Base-by-base conservation (phyloP, 2,797 vertebrate species). In the Sebastes iracundus region DNA sequence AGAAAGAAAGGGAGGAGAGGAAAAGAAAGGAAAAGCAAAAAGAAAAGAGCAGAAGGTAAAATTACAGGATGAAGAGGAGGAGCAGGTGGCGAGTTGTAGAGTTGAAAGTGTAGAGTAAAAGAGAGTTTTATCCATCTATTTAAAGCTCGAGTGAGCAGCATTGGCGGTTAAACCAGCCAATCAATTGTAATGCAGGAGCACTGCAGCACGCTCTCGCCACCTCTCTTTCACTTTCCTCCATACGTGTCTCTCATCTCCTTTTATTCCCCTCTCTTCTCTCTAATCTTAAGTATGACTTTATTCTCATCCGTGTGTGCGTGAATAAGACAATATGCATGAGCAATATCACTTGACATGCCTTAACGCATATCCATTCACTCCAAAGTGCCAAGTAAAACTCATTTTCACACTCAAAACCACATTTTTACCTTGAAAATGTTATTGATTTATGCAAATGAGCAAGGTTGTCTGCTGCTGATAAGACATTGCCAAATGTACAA, bases 41-140 rank as follows among this genome's bases (percentile, higher is more conserved):
- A 55, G 46, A 20, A 22, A 68, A 22, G 64, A 12, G 27, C 16
- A 53, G 22, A 66, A 23, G 52, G 73, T 67, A 72, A 68, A 63
- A 76, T 32, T 55, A 79, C 38, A 75, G 42, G 55, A 74, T 72
- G 68, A 72, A 65, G 66, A 80, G 22, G 56, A 46, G 7, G 55
- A 33, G 65, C 59, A 72, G 68, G 58, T 68, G 53, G 75, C 79
- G 71, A 66, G 42, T 25, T 63, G 66, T 77, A 79, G 27, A 80
- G 71, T 52, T 55, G 79, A 82, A 70, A 79, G 81, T 79, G 75
- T 64, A 75, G 80, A 80, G 71, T 79, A 84, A 86, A 83, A 88
- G 82, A 90, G 79, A 88, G 90, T 91, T 92, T 92, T 84, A 93
- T 88, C 87, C 90, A 88, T 90, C 90, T 87, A 92, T 93, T 92